These are phyloP conservation scores for Euwallacea fornicatus DNA, from an alignment of 1,140 invertebrate species.

Conservation along the genomic window DNA sequence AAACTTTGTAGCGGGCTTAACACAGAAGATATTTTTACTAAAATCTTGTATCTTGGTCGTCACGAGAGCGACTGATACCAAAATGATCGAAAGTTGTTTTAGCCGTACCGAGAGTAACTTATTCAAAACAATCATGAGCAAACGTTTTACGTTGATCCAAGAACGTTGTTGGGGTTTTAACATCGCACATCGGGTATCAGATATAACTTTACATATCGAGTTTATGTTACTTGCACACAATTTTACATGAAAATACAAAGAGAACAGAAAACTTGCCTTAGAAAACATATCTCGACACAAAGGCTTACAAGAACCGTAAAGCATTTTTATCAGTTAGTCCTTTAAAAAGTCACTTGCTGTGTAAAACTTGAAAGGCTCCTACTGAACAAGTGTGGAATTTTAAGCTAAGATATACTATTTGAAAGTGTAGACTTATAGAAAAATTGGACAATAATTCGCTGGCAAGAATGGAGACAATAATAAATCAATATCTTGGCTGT, in stretches of 20 bases:
- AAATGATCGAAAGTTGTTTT: no score
- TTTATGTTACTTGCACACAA: neutral
- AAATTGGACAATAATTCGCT: neutral
- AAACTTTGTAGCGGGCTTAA: neutral
- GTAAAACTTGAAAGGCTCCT: no score
- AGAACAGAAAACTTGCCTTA: neutral
- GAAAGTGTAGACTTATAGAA: no score
- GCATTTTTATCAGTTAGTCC: no score
- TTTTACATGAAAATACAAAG: no score
- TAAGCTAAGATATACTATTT: no score
- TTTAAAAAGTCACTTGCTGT: no score
- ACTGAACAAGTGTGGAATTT: no score
- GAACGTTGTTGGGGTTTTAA: neutral
- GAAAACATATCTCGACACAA: constrained; percentile 2
- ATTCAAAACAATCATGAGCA: neutral
- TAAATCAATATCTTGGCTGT: neutral
- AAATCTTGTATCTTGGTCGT: neutral
- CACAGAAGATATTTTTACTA: constrained; percentile 24
- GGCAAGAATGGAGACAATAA: neutral
- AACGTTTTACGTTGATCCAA: neutral
- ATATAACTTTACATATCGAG: neutral
- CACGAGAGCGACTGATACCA: no score
- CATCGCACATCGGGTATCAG: neutral
- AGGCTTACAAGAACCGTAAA: neutral
- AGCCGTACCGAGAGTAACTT: neutral